Percentiles rank a stretch among this genome's conserved stretches.
These are phyloP conservation scores for Ctena decussata DNA, from an alignment of 2,888 invertebrate genomes.

Conservation along the genomic window DNA sequence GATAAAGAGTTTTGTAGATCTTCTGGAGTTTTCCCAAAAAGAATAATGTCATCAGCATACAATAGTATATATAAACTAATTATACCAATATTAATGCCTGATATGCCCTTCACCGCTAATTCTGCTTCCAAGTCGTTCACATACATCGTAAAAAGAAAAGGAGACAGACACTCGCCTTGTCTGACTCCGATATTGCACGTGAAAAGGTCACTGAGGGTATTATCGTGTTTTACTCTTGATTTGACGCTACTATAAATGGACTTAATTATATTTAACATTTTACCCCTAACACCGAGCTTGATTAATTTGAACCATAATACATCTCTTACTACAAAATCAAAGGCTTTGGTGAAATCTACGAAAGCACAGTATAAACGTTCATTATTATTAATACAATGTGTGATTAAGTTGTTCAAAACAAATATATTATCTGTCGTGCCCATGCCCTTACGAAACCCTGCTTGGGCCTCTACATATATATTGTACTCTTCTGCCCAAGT, in stretches of 20 bases:
- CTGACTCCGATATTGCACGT: slow-evolving; percentile 21
- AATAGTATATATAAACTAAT: no score
- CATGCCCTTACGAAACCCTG: neutral
- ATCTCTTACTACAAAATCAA: slow-evolving; percentile 28
- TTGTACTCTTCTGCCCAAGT: neutral
- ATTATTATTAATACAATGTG: slow-evolving; percentile 10
- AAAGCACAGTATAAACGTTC: slow-evolving; percentile 28
- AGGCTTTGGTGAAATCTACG: slow-evolving; percentile 35
- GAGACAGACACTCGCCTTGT: slow-evolving; percentile 44
- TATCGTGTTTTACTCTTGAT: slow-evolving; percentile 20
- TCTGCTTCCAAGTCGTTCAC: no score
- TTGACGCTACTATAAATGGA: slow-evolving; percentile 29
- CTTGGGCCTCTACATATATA: neutral
- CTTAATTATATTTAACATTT: slow-evolving; percentile 15
- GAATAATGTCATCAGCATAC: no score
- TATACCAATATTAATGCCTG: no score
- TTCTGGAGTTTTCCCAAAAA: no score
- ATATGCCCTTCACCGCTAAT: no score
- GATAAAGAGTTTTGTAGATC: no score
- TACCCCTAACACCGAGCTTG: slow-evolving; percentile 16
- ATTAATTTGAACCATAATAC: slow-evolving; percentile 23
- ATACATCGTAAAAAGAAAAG: slow-evolving; percentile 39
- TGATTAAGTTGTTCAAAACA: slow-evolving; percentile 16
- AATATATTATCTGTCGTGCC: slow-evolving; percentile 17
- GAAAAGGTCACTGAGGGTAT: slow-evolving; percentile 3